Percentiles rank a stretch among this genome's conserved stretches.
Conservation (phyloP, 2,113 vertebrate genomes). For the Irena cyanogastra region DNA sequence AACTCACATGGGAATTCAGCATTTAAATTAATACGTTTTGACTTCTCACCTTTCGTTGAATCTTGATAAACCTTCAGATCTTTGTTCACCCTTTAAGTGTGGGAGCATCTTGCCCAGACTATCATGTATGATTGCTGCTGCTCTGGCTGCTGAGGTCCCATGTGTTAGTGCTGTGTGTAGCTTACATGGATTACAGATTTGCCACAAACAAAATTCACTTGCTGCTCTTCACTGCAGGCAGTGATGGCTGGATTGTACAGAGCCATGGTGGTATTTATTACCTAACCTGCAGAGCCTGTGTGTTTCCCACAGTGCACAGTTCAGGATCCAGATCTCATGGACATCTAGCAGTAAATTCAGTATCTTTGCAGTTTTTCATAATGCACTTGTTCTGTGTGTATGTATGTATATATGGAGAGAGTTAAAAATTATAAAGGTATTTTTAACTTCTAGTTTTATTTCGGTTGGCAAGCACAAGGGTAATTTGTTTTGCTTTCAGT, state of each 20-base stretch:
- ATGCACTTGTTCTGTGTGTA: not conserved
- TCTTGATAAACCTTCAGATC: not conserved
- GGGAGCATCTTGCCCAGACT: not conserved
- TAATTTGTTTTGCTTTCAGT: not conserved
- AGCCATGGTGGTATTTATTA: not conserved
- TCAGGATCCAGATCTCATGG: not conserved
- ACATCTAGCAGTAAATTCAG: not conserved
- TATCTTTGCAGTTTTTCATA: not conserved
- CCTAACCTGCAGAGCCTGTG: not conserved
- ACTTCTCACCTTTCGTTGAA: slow-evolving; percentile 1
- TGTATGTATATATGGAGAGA: not conserved
- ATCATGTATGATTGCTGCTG: not conserved
- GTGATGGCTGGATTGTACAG: not conserved
- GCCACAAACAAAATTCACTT: not conserved
- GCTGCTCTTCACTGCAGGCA: not conserved
- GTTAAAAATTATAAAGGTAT: not conserved
- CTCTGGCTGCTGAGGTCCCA: not conserved
- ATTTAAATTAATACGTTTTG: not conserved
- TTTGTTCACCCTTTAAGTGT: not conserved
- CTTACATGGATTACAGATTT: not conserved
- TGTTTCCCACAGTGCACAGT: not conserved
- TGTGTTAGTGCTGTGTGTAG: not conserved
- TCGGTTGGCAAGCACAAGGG: not conserved
- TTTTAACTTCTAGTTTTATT: not conserved
- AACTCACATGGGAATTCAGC: not conserved